Evolutionary conservation across 2,888 invertebrate species (phyloP).

Genomic region (Caenorhabditis drosophilae): DNA sequence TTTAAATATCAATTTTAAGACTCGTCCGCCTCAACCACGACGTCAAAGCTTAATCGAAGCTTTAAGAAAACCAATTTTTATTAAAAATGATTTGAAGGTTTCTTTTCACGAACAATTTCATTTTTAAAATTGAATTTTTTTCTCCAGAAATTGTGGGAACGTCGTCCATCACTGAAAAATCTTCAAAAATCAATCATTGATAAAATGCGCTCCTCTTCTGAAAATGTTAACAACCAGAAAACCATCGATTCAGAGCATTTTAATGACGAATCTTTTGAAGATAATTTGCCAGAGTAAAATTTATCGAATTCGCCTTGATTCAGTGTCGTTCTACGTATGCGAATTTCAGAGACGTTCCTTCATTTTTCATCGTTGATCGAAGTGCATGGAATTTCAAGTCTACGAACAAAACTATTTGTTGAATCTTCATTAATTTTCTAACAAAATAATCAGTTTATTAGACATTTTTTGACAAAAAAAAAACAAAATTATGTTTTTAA

Average conservation of each 20-base stretch:
- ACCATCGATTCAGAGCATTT: constrained; percentile 1
- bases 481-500: too few species aligned
- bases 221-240: too few species aligned
- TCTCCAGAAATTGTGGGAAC: constrained; percentile 14
- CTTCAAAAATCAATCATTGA: constrained; percentile 12
- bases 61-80: constrained; percentile 8
- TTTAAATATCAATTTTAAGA: neutral
- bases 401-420: too few species aligned
- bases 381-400: constrained; percentile 7
- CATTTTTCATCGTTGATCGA: constrained; percentile 20
- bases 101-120: too few species aligned
- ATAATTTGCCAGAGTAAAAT: neutral
- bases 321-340: too few species aligned
- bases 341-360: constrained; percentile 12
- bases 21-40: constrained; percentile 1
- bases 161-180: constrained; percentile 14
- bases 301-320: too few species aligned
- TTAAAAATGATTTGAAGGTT: constrained; percentile 28
- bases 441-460: too few species aligned
- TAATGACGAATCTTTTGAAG: neutral
- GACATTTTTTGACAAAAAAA: too few species aligned
- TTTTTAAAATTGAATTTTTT: too few species aligned
- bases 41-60: constrained; percentile 22
- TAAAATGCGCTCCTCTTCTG: neutral
- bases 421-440: too few species aligned